A percentile compares a stretch with the other conserved stretches of the same genome.
Conservation (phyloP, 2,888 invertebrate species). For the Gibbula magus region DNA sequence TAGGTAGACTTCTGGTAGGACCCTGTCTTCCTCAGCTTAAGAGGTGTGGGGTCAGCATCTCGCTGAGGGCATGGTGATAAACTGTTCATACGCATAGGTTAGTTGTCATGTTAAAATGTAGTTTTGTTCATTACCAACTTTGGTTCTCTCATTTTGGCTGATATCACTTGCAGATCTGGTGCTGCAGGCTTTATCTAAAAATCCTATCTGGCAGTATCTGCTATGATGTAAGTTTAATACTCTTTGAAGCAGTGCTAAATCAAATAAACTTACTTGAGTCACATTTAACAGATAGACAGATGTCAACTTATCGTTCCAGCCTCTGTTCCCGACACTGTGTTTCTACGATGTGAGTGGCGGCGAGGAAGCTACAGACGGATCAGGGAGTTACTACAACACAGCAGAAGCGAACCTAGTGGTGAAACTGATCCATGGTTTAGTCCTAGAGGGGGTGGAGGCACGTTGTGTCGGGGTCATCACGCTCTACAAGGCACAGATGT, state of each 20-base stretch:
- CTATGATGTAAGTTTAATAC: too few relatives aligned
- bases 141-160: too few relatives aligned
- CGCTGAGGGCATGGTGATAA: background rate
- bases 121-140: too few relatives aligned
- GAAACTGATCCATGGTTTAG: slow-evolving; percentile 52
- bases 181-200: too few relatives aligned
- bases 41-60: background rate
- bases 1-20: slow-evolving; percentile 26
- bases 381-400: slow-evolving; percentile 63
- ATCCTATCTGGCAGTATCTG: too few relatives aligned
- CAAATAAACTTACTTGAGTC: too few relatives aligned
- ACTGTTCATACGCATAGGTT: background rate
- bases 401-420: slow-evolving; percentile 63
- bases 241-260: too few relatives aligned
- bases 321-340: slow-evolving; percentile 60
- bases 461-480: slow-evolving; percentile 65
- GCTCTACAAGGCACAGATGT: slow-evolving; percentile 66
- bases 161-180: too few relatives aligned
- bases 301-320: slow-evolving; percentile 43
- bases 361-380: slow-evolving; percentile 51
- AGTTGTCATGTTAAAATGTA: background rate
- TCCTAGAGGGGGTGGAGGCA: slow-evolving; percentile 54
- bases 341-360: slow-evolving; percentile 62
- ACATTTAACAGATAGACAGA: too few relatives aligned
- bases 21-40: background rate